A percentile compares a stretch with the other conserved stretches of the same genome.
Conservation (phyloP, 2,888 invertebrate genomes). For the Rapana venosa region DNA sequence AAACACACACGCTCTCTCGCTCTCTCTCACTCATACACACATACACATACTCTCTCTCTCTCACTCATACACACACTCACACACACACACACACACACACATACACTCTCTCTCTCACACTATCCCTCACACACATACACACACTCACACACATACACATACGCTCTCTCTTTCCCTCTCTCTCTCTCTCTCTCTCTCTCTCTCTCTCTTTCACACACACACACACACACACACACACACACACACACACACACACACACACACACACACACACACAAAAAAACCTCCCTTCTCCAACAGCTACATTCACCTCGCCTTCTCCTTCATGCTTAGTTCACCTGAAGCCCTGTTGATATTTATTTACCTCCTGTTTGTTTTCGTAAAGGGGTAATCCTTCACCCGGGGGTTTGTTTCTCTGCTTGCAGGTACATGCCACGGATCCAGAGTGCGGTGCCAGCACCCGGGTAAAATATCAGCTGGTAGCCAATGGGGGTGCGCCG, state of each 20-base stretch:
- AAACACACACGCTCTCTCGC: too few species aligned
- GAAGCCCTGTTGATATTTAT: background rate
- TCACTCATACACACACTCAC: background rate
- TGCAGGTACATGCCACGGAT: constrained; percentile 97
- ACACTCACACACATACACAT: background rate
- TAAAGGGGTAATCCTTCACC: background rate
- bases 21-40: too few species aligned
- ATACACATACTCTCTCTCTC: too few species aligned
- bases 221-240: background rate
- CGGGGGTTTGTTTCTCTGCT: background rate
- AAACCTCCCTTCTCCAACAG: background rate
- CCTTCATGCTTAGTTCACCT: background rate
- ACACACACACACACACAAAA: background rate
- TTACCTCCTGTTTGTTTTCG: background rate
- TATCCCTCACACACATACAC: background rate
- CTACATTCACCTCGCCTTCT: background rate
- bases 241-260: constrained; percentile 18
- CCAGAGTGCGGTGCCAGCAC: constrained; percentile 97
- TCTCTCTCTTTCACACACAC: background rate
- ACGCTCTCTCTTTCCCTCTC: background rate
- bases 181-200: constrained; percentile 10
- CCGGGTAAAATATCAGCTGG: constrained; percentile 88
- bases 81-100: background rate
- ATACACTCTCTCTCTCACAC: background rate
- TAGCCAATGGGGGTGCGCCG: constrained; percentile 84